Conservation (phyloP, 2,113 vertebrate genomes). For the Garra rufa region DNA sequence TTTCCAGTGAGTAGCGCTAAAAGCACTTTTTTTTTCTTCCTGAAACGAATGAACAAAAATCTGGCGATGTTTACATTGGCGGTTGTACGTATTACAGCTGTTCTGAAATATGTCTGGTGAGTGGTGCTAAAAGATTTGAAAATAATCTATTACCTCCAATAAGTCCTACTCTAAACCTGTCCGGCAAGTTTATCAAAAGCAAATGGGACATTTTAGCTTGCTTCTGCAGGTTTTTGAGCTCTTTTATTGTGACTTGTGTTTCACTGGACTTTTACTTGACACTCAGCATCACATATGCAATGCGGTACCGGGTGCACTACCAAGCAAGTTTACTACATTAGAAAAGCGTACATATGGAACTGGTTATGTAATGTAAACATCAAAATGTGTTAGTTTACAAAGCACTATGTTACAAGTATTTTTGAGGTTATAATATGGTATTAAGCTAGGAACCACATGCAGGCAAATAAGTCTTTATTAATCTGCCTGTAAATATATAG, state of each 20-base stretch:
- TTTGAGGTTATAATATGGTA: too few relatives aligned
- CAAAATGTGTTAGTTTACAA: background rate
- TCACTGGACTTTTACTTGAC: background rate
- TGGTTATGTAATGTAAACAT: background rate
- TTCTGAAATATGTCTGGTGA: too few relatives aligned
- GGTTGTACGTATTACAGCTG: background rate
- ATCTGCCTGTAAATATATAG: too few relatives aligned
- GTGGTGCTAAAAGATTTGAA: background rate
- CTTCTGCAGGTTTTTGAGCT: too few relatives aligned
- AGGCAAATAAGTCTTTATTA: too few relatives aligned
- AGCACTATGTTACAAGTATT: too few relatives aligned
- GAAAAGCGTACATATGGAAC: background rate
- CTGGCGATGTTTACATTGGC: background rate
- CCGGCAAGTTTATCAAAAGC: background rate
- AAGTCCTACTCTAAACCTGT: background rate
- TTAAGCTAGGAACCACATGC: too few relatives aligned
- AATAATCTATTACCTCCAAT: background rate
- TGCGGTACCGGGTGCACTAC: background rate
- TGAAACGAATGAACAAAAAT: background rate
- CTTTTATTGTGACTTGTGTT: background rate
- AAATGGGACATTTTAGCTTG: background rate
- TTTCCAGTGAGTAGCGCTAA: too few relatives aligned
- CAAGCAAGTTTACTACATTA: background rate
- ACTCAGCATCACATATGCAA: background rate
- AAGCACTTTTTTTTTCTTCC: too few relatives aligned